These are phyloP conservation scores for Dicaeum eximium DNA, from an alignment of 2,113 vertebrate species.

Conservation along the genomic window DNA sequence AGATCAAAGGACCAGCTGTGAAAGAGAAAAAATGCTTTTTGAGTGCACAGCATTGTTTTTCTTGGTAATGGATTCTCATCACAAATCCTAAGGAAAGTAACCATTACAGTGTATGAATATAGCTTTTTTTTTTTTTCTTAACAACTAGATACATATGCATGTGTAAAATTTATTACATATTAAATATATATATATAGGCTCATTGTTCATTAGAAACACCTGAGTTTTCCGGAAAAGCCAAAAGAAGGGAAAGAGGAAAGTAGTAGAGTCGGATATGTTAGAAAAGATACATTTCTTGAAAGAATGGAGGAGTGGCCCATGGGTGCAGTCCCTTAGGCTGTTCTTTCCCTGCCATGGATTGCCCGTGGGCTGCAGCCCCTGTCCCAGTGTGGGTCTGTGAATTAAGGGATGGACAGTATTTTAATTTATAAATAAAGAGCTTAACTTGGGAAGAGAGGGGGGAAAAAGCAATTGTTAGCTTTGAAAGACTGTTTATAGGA, in stretches of 20 bases:
- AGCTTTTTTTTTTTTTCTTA: not conserved
- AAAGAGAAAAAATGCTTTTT: not conserved
- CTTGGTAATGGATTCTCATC: not conserved
- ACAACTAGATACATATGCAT: not conserved
- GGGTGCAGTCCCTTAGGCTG: not conserved
- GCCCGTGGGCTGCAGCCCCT: fast-evolving
- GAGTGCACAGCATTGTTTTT: not conserved
- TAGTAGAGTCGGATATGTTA: not conserved
- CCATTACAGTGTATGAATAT: not conserved
- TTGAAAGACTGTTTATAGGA: not conserved
- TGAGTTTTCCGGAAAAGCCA: not conserved
- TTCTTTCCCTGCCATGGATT: not conserved
- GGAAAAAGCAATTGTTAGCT: not conserved
- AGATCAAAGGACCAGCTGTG: not conserved
- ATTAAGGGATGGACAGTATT: not conserved
- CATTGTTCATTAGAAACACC: not conserved
- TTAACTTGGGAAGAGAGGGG: not conserved
- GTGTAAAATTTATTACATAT: not conserved
- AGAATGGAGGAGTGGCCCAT: not conserved
- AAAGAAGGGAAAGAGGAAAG: not conserved
- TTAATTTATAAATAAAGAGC: not conserved
- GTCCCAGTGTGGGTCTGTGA: fast-evolving
- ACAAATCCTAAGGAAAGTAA: not conserved
- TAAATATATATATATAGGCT: fast-evolving
- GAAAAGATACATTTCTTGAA: not conserved